Conservation (phyloP, 2,888 invertebrate genomes). For the Drosophila nigritarsus region DNA sequence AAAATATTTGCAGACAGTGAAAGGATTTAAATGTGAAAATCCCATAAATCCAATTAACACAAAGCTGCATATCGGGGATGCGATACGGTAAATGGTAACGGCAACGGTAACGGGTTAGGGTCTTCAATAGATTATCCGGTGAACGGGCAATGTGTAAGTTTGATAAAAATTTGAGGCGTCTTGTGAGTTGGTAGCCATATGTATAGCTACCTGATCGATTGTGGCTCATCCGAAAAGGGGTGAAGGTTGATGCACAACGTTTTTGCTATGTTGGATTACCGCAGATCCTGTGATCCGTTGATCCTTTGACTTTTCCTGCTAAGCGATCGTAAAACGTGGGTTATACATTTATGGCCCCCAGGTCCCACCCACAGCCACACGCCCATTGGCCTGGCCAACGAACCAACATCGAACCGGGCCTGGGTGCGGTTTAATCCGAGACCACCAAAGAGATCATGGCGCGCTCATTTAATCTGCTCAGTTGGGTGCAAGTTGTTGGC, state of each 20-base stretch:
- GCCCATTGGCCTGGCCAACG: neutral
- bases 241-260: constrained; percentile 40
- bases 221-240: constrained; percentile 36
- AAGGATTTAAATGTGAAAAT: constrained; percentile 79
- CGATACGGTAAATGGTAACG: constrained; percentile 11
- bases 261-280: constrained; percentile 68
- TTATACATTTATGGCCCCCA: constrained; percentile 73
- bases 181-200: neutral
- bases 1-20: constrained; percentile 83
- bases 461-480: constrained; percentile 56
- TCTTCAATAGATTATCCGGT: constrained; percentile 10
- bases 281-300: constrained; percentile 71
- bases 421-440: constrained; percentile 79
- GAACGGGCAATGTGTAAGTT: constrained; percentile 31
- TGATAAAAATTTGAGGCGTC: constrained; percentile 5
- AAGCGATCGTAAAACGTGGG: constrained; percentile 81
- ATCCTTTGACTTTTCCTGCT: constrained; percentile 83
- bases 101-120: constrained; percentile 20
- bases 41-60: constrained; percentile 83
- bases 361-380: constrained; percentile 40
- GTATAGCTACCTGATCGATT: constrained; percentile 18
- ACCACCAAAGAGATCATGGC: constrained; percentile 64
- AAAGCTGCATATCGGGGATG: constrained; percentile 69
- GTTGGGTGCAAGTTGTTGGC: constrained; percentile 48
- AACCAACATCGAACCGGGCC: constrained; percentile 14